phyloP scores from a whole-genome alignment of 2,888 invertebrate genomes.

The Cremastinae sp. region DNA sequence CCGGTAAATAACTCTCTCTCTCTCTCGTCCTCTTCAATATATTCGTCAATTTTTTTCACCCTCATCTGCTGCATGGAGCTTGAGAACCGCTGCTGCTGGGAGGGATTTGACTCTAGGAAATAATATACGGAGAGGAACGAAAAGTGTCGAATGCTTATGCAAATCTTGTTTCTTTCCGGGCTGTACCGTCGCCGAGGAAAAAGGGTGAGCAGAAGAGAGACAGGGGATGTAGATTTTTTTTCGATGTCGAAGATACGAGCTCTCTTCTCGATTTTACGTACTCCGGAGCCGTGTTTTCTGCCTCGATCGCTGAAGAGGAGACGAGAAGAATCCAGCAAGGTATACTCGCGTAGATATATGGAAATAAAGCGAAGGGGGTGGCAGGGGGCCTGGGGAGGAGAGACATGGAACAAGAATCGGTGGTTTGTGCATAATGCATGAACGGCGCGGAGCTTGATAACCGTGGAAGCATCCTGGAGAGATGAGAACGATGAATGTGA shows the following conservation, averaged over 20 bases:
- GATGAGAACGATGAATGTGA: slow-evolving; percentile 27
- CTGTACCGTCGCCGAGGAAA: too few relatives aligned
- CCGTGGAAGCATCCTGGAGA: slow-evolving; percentile 44
- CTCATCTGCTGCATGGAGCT: too few relatives aligned
- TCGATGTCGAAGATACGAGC: slow-evolving; percentile 36
- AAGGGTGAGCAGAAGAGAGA: too few relatives aligned
- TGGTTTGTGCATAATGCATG: slow-evolving; percentile 76
- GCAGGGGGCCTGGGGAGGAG: slow-evolving; percentile 18
- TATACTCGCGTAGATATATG: neutral
- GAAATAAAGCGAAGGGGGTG: slow-evolving; percentile 36
- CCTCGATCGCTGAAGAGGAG: slow-evolving; percentile 51
- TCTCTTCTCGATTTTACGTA: slow-evolving; percentile 25
- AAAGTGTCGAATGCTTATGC: too few relatives aligned
- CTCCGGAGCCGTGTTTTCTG: slow-evolving; percentile 51
- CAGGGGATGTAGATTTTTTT: slow-evolving; percentile 26
- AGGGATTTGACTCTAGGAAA: too few relatives aligned
- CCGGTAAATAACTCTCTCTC: too few relatives aligned
- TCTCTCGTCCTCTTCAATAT: too few relatives aligned
- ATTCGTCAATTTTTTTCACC: too few relatives aligned
- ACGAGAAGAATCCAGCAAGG: slow-evolving; percentile 16
- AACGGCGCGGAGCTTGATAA: slow-evolving; percentile 64
- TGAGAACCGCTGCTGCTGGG: too few relatives aligned
- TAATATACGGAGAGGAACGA: too few relatives aligned
- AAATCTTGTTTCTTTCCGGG: too few relatives aligned
- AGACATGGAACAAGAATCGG: slow-evolving; percentile 57